phyloP scores from a whole-genome alignment of 2,888 invertebrate species.

The Arctia plantaginis region DNA sequence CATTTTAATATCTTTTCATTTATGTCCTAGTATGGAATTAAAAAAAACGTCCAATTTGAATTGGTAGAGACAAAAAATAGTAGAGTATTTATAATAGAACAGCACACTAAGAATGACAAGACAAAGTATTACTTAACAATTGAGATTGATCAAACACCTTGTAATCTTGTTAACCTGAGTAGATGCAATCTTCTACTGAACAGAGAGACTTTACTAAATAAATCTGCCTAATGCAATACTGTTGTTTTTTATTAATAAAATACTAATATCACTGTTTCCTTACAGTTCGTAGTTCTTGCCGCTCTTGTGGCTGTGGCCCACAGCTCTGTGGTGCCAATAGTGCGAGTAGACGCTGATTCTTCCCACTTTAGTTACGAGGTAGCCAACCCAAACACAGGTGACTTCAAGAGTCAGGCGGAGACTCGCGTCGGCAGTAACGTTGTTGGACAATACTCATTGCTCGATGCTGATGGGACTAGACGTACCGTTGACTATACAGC shows the following conservation, averaged over 20 bases:
- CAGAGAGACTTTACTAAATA: background rate
- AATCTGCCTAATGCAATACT: too few species aligned
- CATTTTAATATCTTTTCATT: background rate
- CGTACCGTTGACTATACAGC: slow-evolving; percentile 87
- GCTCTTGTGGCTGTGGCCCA: slow-evolving; percentile 76
- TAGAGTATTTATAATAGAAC: background rate
- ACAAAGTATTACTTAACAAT: background rate
- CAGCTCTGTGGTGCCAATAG: slow-evolving; percentile 82
- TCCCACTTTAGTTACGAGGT: slow-evolving; percentile 86
- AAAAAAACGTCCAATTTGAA: background rate
- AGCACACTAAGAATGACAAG: too few species aligned
- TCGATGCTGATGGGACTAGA: slow-evolving; percentile 85
- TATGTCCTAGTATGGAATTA: background rate
- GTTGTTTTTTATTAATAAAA: too few species aligned
- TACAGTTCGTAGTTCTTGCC: slow-evolving; percentile 77
- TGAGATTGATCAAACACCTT: too few species aligned
- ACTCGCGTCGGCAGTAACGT: slow-evolving; percentile 84
- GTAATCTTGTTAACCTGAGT: background rate
- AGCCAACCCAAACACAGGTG: slow-evolving; percentile 86
- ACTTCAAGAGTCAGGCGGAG: slow-evolving; percentile 86
- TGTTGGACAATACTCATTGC: slow-evolving; percentile 86
- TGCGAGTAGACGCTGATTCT: slow-evolving; percentile 82
- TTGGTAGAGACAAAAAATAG: background rate
- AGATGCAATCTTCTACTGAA: background rate
- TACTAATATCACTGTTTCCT: background rate